A percentile compares a stretch with the other conserved stretches of the same genome.
Conservation (phyloP, 1,140 invertebrate genomes). For the Limonius californicus region DNA sequence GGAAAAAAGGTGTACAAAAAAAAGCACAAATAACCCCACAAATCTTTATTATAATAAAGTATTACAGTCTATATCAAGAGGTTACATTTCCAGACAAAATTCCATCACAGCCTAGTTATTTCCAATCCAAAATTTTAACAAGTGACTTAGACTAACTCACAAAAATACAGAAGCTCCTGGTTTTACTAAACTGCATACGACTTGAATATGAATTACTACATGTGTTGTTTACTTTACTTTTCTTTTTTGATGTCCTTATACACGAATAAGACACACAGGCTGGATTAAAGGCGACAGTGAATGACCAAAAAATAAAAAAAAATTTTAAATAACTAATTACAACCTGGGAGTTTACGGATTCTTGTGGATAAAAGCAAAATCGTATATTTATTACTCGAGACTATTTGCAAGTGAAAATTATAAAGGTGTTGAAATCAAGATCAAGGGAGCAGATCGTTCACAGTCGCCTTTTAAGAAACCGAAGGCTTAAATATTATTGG, state of each 20-base stretch:
- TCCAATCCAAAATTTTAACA: neutral
- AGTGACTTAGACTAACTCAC: neutral
- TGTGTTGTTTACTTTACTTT: neutral
- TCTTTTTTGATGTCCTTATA: neutral
- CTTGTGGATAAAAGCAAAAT: too few relatives aligned
- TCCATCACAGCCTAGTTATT: constrained; percentile 7
- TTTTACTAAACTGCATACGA: neutral
- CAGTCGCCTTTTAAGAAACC: too few relatives aligned
- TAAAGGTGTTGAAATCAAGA: too few relatives aligned
- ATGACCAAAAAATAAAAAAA: neutral
- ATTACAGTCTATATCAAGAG: constrained; percentile 8
- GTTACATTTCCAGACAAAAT: constrained; percentile 10
- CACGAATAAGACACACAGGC: neutral
- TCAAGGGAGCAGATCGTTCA: too few relatives aligned
- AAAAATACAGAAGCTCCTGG: neutral
- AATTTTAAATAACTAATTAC: too few relatives aligned
- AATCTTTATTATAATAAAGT: constrained; percentile 10
- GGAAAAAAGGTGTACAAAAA: neutral
- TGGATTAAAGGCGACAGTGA: neutral
- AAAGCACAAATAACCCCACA: constrained; percentile 8
- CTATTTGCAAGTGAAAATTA: too few relatives aligned
- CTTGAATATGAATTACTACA: too few relatives aligned
- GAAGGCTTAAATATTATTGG: too few relatives aligned
- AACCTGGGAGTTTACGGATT: too few relatives aligned
- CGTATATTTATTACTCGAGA: too few relatives aligned